Base-by-base conservation (phyloP, 2,797 vertebrate genomes). In the Eulemur albifrons region DNA sequence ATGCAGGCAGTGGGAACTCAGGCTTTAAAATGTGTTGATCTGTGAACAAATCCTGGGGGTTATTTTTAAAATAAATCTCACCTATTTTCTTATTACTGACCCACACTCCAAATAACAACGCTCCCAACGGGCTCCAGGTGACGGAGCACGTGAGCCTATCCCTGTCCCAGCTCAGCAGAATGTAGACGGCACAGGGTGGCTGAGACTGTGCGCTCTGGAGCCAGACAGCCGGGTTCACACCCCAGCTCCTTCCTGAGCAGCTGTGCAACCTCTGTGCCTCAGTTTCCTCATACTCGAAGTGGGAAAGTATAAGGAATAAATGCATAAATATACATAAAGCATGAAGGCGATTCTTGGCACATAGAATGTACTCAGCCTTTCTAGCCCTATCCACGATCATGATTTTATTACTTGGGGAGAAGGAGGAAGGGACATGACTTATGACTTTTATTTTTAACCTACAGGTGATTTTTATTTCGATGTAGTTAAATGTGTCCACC, bases 11-110 rank as follows among this genome's bases (percentile, higher is more conserved):
- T 7, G 25, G 67, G 50, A 80, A n/a, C 69, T 57, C n/a, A 65
- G 52, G 67, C 65, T 91, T 52, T 15, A 83, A 43, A 83, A 82
- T 8, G n/a, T 35, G 83, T 43, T 50, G 79, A 30, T 88, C 61
- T 83, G n/a, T 3, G 83, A 94, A 70, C n/a, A 85, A 48, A 92
- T 73, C 77, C 87, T 43, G 76, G 93, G 32, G 80, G 72, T 72
- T 93, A 5, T 81, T 96, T 98, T 94, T 54, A 96, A 91, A 96
- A 83, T 32, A 40, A 90, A 82, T 11, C 86, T 89, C 95, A 72
- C 95, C 69, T 80, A 75, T 86, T 79, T 86, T 57, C 88, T 88
- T 65, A 35, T 88, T 67, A 35, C 35, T 35, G 35, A 35, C 35
- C 35, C 35, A 35, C 35, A 35, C 35, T 35, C 35, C 35, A 35